Evolutionary conservation across 1,140 invertebrate genomes (phyloP).

Genomic region (Trinorchestia longiramus): DNA sequence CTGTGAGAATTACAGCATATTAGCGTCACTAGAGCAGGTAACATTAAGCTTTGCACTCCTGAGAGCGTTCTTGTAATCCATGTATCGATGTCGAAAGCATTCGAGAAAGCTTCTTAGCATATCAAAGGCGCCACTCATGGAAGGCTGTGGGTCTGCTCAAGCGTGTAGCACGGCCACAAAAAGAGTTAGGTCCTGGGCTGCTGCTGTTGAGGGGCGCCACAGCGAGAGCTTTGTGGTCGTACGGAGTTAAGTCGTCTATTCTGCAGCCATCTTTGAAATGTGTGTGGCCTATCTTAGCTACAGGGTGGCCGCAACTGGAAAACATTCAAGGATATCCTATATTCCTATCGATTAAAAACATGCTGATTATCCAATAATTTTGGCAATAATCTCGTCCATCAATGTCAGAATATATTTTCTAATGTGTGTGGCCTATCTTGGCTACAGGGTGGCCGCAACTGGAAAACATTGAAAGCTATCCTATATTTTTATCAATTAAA

Average conservation of each 20-base stretch:
- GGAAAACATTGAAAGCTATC: not conserved
- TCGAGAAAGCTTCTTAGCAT: slow-evolving; percentile 52
- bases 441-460: not conserved
- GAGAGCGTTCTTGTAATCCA: not conserved
- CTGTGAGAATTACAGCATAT: slow-evolving; percentile 18
- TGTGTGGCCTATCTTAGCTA: not conserved
- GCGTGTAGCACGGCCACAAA: slow-evolving; percentile 15
- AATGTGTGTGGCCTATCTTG: not conserved
- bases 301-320: not conserved
- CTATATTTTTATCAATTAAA: not conserved
- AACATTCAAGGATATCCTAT: not conserved
- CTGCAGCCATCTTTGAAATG: not conserved
- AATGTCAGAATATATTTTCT: no score
- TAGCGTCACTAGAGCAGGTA: slow-evolving; percentile 1
- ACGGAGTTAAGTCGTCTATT: slow-evolving; percentile 14
- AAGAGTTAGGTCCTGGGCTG: slow-evolving; percentile 17
- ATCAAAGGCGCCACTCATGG: slow-evolving; percentile 36
- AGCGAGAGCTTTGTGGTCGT: not conserved
- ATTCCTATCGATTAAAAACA: not conserved
- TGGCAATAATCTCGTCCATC: no score
- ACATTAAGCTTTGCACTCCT: slow-evolving; percentile 15
- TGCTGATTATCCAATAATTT: not conserved
- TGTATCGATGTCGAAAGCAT: slow-evolving; percentile 43
- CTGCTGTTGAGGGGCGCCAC: not conserved
- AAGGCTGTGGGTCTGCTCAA: slow-evolving; percentile 17